Conservation (phyloP, 2,113 vertebrate species). For the Hippopotamus amphibius region DNA sequence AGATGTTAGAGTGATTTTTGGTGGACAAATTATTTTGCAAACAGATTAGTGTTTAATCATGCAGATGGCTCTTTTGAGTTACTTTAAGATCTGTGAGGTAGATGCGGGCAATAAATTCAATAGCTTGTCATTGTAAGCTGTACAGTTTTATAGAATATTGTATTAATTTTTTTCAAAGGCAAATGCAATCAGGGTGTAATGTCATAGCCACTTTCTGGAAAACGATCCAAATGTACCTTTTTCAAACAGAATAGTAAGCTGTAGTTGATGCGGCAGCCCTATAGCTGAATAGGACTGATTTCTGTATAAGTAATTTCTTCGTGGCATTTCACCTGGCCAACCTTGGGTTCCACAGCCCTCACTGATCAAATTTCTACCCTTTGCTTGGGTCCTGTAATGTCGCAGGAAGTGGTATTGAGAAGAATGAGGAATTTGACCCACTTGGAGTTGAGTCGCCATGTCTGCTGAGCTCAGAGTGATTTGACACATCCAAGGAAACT, state of each 20-base stretch:
- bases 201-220: background rate
- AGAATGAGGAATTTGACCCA: background rate
- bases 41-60: background rate
- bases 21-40: background rate
- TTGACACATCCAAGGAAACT: background rate
- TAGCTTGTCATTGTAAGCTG: background rate
- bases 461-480: background rate
- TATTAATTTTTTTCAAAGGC: background rate
- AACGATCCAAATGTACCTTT: conserved; percentile 4
- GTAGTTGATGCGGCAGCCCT: background rate
- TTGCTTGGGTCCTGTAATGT: background rate
- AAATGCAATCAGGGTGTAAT: background rate
- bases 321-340: background rate
- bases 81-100: background rate
- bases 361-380: background rate
- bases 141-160: background rate
- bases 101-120: background rate
- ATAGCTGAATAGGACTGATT: background rate
- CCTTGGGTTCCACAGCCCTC: background rate
- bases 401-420: background rate
- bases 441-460: background rate
- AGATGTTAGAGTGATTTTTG: background rate
- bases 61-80: background rate
- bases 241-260: background rate
- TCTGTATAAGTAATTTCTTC: background rate